Evolutionary conservation across 2,113 vertebrate species (phyloP).

Genomic region (Danionella cerebrum): DNA sequence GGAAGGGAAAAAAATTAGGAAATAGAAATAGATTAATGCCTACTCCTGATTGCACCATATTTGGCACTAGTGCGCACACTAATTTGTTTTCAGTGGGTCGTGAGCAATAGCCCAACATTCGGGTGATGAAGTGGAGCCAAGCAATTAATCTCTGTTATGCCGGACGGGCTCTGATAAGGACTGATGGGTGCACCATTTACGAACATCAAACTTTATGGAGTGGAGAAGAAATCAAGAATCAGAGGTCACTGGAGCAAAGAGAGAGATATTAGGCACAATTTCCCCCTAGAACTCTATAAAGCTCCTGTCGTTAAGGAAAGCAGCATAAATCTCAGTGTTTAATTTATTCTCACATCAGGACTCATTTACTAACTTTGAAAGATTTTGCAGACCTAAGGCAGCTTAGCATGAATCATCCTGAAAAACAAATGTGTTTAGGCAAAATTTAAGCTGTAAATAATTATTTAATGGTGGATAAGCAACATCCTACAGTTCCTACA

Average conservation of each 20-base stretch:
- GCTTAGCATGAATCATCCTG: too few relatives aligned
- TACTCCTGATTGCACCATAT: constrained; percentile 40
- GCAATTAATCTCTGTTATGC: constrained; percentile 60
- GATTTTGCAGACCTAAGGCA: background rate
- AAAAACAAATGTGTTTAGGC: too few relatives aligned
- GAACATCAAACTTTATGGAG: constrained; percentile 56
- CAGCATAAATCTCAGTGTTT: background rate
- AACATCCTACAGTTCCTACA: too few relatives aligned
- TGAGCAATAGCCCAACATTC: constrained; percentile 14
- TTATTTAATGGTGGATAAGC: too few relatives aligned
- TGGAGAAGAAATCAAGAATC: constrained; percentile 56
- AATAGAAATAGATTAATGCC: constrained; percentile 46
- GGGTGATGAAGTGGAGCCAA: constrained; percentile 47
- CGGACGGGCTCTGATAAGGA: constrained; percentile 58
- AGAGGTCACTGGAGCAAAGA: constrained; percentile 46
- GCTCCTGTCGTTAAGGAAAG: constrained; percentile 1
- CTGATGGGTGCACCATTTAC: constrained; percentile 58
- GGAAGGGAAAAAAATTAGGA: background rate
- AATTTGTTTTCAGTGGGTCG: constrained; percentile 20
- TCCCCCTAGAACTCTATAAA: constrained; percentile 43
- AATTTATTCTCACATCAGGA: background rate
- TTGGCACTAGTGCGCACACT: constrained; percentile 45
- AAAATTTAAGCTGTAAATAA: too few relatives aligned
- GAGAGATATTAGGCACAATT: constrained; percentile 53
- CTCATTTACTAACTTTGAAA: background rate